phyloP scores from a whole-genome alignment of 2,888 invertebrate genomes.

The Lingula anatina region DNA sequence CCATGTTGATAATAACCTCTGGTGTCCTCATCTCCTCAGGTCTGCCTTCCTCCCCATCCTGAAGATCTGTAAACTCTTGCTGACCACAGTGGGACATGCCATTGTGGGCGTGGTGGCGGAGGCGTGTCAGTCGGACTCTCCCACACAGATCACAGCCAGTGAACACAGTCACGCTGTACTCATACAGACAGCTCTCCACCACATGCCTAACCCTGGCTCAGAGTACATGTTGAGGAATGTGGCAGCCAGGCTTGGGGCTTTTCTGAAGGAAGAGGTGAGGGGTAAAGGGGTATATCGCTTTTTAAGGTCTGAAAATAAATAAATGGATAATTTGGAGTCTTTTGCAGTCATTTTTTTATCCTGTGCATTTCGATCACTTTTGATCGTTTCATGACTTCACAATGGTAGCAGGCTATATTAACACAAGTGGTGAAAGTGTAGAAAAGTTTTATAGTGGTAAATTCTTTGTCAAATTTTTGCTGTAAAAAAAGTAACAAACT shows the following conservation, averaged over 20 bases:
- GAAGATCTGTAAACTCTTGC: constrained; percentile 79
- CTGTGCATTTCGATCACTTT: no score
- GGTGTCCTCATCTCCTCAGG: constrained; percentile 51
- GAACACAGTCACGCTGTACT: constrained; percentile 56
- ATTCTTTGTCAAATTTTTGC: no score
- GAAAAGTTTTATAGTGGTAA: no score
- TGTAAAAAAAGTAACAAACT: no score
- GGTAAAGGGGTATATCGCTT: background rate
- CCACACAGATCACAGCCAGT: constrained; percentile 48
- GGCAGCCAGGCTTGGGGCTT: constrained; percentile 75
- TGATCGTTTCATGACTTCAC: no score
- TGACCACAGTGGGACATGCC: constrained; percentile 77
- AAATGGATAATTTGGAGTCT: no score
- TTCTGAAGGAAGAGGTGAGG: constrained; percentile 69
- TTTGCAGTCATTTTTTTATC: no score
- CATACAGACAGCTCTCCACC: constrained; percentile 77
- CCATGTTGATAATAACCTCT: background rate
- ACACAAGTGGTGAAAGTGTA: no score
- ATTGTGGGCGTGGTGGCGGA: constrained; percentile 52
- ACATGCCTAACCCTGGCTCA: constrained; percentile 75
- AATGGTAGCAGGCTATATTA: no score
- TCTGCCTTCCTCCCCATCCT: constrained; percentile 83
- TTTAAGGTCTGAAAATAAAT: no score
- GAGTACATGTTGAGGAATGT: constrained; percentile 81
- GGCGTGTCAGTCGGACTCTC: constrained; percentile 60